phyloP scores from a whole-genome alignment of 1,140 invertebrate species.

The Fragariocoptes setiger region DNA sequence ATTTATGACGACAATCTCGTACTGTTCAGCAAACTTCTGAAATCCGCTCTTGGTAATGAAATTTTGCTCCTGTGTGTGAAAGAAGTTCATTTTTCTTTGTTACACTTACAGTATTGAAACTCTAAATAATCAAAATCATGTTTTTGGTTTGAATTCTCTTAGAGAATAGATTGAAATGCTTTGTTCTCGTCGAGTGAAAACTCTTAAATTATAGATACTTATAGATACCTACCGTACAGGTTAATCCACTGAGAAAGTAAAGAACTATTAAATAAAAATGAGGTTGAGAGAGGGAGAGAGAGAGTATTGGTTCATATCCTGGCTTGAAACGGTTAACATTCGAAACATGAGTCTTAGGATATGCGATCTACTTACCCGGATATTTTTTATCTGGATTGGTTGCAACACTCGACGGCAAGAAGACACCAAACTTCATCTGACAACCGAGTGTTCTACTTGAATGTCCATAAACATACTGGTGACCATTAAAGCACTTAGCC shows the following conservation, averaged over 20 bases:
- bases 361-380: no score
- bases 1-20: conserved; percentile 49
- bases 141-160: no score
- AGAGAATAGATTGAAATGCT: no score
- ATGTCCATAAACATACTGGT: conserved; percentile 53
- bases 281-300: conserved; percentile 47
- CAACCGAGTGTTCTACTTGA: conserved; percentile 40
- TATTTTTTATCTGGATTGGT: no score
- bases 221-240: no score
- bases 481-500: conserved; percentile 41
- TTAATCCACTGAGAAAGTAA: conserved; percentile 1
- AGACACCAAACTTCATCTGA: conserved; percentile 71
- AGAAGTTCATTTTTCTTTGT: conserved; percentile 17
- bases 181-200: no score
- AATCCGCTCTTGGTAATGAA: conserved; percentile 79
- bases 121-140: no score
- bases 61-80: conserved; percentile 83
- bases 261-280: background rate
- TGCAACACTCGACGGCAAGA: conserved; percentile 41
- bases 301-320: conserved; percentile 42
- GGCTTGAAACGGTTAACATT: conserved; percentile 24
- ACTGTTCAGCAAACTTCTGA: conserved; percentile 48
- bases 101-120: no score
- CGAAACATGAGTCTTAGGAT: no score
- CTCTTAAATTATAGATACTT: no score